Evolutionary conservation across 1,140 invertebrate species (phyloP).

Genomic region (Zeugodacus cucurbitae): DNA sequence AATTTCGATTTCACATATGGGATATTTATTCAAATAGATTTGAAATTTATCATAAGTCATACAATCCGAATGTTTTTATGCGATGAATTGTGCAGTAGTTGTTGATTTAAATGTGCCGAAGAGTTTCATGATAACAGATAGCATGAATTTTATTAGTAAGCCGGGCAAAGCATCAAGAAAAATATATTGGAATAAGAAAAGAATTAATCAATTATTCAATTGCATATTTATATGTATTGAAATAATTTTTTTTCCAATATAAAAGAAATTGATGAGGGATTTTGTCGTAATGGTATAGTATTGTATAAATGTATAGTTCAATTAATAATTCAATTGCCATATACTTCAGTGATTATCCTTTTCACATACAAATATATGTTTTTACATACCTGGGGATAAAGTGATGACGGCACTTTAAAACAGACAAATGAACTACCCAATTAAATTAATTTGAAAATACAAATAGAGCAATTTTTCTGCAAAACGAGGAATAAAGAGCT

Average conservation of each 20-base stretch:
- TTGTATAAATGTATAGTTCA: too few relatives aligned
- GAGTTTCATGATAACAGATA: conserved; percentile 41
- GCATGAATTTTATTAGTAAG: conserved; percentile 49
- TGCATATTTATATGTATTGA: not conserved
- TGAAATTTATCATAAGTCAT: not conserved
- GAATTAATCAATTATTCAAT: conserved; percentile 5
- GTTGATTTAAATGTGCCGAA: conserved; percentile 20
- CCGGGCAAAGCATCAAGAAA: conserved; percentile 65
- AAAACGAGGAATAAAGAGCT: too few relatives aligned
- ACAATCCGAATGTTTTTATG: not conserved
- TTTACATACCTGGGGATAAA: too few relatives aligned
- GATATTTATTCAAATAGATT: conserved; percentile 3
- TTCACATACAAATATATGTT: too few relatives aligned
- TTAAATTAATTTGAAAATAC: too few relatives aligned
- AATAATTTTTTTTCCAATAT: not conserved
- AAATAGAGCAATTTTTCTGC: too few relatives aligned
- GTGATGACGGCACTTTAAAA: too few relatives aligned
- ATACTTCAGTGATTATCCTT: too few relatives aligned
- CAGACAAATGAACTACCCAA: too few relatives aligned
- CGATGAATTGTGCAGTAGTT: not conserved
- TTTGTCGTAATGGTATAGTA: too few relatives aligned
- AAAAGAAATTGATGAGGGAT: too few relatives aligned
- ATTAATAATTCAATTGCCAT: too few relatives aligned
- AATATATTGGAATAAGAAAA: conserved; percentile 50
- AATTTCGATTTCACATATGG: conserved; percentile 41